A percentile compares a stretch with the other conserved stretches of the same genome.
phyloP scores from a whole-genome alignment of 2,888 invertebrate genomes.

The Drosophila greeni region DNA sequence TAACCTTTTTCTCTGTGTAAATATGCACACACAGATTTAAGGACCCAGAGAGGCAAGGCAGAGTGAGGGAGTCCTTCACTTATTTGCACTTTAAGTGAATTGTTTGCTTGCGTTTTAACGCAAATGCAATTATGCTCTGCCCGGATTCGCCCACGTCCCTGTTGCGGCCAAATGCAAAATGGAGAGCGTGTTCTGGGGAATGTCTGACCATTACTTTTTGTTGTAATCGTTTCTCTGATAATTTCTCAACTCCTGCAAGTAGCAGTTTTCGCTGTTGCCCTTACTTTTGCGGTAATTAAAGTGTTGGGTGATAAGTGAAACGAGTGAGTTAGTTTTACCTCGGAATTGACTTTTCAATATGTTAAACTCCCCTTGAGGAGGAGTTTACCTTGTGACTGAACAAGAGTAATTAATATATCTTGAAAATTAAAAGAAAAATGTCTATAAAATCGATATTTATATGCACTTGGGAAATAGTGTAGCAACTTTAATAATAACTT shows the following conservation, averaged over 20 bases:
- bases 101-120: slow-evolving; percentile 73
- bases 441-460: not conserved
- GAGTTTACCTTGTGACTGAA: not conserved
- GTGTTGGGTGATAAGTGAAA: slow-evolving; percentile 27
- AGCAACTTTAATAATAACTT: not conserved
- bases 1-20: not conserved
- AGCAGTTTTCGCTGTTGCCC: slow-evolving; percentile 10
- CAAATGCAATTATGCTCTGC: slow-evolving; percentile 72
- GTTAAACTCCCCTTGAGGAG: not conserved
- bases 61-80: slow-evolving; percentile 45
- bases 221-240: slow-evolving; percentile 41
- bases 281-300: slow-evolving; percentile 39
- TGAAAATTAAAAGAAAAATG: not conserved
- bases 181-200: slow-evolving; percentile 52
- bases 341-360: slow-evolving; percentile 26
- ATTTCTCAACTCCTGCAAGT: slow-evolving; percentile 31
- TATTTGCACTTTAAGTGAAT: slow-evolving; percentile 74
- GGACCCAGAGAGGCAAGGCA: slow-evolving; percentile 4
- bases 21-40: slow-evolving; percentile 9
- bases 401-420: not conserved
- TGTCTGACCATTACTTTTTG: slow-evolving; percentile 56
- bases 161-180: slow-evolving; percentile 41
- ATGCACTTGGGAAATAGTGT: not conserved
- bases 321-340: slow-evolving; percentile 7
- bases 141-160: slow-evolving; percentile 32